Conservation (phyloP, 2,113 vertebrate genomes). For the Neofelis nebulosa region DNA sequence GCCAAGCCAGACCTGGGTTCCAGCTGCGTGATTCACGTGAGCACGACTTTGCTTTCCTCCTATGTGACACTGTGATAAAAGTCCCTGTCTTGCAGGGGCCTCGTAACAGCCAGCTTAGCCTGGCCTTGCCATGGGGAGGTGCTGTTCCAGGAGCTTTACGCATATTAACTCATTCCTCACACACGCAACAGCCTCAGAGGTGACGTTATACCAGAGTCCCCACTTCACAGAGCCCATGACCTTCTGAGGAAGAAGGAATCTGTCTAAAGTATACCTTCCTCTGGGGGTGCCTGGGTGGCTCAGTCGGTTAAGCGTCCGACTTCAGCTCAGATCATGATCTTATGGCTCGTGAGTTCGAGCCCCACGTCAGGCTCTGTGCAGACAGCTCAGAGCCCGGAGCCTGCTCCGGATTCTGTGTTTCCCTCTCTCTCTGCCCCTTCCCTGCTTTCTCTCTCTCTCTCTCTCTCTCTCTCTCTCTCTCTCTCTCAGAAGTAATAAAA, state of each 20-base stretch:
- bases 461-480: too few relatives aligned
- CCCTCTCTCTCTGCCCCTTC: too few relatives aligned
- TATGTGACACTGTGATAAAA: not conserved
- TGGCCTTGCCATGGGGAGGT: rapidly evolving
- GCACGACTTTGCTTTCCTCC: rapidly evolving
- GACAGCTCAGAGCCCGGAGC: too few relatives aligned
- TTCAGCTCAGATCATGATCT: too few relatives aligned
- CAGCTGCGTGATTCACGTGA: rapidly evolving
- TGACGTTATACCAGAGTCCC: not conserved
- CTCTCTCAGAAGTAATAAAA: too few relatives aligned
- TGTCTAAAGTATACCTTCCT: rapidly evolving
- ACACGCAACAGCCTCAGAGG: rapidly evolving
- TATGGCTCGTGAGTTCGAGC: too few relatives aligned
- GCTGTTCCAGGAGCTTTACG: too few relatives aligned
- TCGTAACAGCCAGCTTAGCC: rapidly evolving
- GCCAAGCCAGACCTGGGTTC: not conserved
- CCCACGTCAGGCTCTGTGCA: too few relatives aligned
- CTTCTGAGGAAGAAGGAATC: not conserved
- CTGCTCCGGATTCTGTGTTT: too few relatives aligned
- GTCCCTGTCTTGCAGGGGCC: rapidly evolving
- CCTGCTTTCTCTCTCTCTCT: too few relatives aligned
- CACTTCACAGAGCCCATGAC: not conserved
- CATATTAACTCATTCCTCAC: rapidly evolving
- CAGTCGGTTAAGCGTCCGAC: too few relatives aligned
- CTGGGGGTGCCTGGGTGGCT: too few relatives aligned